Evolutionary conservation across 2,888 invertebrate species (phyloP).

Genomic region (Lithophane semibrunnea): DNA sequence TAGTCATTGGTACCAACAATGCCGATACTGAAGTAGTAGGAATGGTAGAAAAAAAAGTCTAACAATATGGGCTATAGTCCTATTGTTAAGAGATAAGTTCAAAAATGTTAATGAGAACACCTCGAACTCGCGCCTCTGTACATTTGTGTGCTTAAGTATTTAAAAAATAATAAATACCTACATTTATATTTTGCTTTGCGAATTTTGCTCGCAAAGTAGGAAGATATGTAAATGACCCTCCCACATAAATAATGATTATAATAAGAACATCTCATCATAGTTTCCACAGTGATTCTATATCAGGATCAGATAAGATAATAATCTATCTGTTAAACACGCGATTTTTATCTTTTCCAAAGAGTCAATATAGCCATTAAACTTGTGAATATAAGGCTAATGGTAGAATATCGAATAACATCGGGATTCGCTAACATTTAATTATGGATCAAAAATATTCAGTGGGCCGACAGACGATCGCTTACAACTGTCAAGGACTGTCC

Average conservation of each 20-base stretch:
- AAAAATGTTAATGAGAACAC: neutral
- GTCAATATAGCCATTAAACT: conserved; percentile 22
- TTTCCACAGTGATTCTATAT: conserved; percentile 15
- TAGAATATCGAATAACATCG: conserved; percentile 25
- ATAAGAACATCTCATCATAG: neutral
- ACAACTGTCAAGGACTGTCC: conserved; percentile 23
- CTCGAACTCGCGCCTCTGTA: no score
- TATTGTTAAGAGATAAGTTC: no score
- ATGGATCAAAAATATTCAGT: conserved; percentile 29
- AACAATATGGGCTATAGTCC: neutral
- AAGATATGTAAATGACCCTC: neutral
- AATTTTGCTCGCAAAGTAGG: neutral
- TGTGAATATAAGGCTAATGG: conserved; percentile 31
- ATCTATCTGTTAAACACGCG: conserved; percentile 5
- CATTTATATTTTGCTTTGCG: neutral
- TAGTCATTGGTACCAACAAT: neutral
- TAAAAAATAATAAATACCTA: no score
- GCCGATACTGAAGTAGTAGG: neutral
- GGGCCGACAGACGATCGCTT: conserved; percentile 28
- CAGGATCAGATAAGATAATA: conserved; percentile 15
- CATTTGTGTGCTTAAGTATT: no score
- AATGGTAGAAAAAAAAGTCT: neutral
- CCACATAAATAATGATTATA: neutral
- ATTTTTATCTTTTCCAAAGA: conserved; percentile 30
- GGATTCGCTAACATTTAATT: conserved; percentile 41